Conservation (phyloP, 2,888 invertebrate genomes). For the Nomada fucata region DNA sequence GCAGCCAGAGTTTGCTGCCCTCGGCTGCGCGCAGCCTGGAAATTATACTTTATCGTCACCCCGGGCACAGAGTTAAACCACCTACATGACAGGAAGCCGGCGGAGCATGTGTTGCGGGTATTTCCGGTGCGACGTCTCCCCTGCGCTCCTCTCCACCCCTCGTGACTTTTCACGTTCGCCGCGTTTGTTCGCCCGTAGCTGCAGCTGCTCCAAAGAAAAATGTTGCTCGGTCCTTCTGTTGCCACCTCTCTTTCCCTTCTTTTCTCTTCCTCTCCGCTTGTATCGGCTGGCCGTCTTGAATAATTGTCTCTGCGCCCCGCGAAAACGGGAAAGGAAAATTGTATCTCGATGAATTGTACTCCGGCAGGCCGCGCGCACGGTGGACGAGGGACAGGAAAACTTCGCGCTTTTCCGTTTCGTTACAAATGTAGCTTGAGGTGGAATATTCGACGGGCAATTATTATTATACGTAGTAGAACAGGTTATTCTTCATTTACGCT, state of each 20-base stretch:
- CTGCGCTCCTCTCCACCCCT: conserved; percentile 47
- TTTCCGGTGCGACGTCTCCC: conserved; percentile 69
- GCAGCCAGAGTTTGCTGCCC: conserved; percentile 17
- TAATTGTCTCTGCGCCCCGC: conserved; percentile 4
- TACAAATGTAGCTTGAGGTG: too few species aligned
- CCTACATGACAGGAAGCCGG: conserved; percentile 67
- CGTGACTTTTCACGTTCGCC: conserved; percentile 60
- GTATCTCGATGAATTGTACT: too few species aligned
- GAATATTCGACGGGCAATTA: too few species aligned
- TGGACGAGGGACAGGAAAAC: too few species aligned
- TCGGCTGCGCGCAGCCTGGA: conserved; percentile 47
- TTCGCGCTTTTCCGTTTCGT: too few species aligned
- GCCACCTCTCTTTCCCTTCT: background rate
- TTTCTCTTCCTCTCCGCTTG: background rate
- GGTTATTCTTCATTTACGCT: too few species aligned
- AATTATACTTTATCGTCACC: conserved; percentile 66
- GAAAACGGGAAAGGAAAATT: background rate
- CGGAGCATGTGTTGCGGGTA: conserved; percentile 69
- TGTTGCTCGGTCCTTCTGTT: background rate
- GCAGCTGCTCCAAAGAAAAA: conserved; percentile 57
- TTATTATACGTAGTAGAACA: too few species aligned
- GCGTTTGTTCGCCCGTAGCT: conserved; percentile 39
- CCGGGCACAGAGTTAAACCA: conserved; percentile 64
- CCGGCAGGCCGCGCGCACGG: too few species aligned
- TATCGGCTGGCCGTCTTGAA: conserved; percentile 7